Percentiles rank a stretch among this genome's conserved stretches.
These are phyloP conservation scores for Sthenelais limicola DNA, from an alignment of 2,888 invertebrate genomes.

Conservation along the genomic window DNA sequence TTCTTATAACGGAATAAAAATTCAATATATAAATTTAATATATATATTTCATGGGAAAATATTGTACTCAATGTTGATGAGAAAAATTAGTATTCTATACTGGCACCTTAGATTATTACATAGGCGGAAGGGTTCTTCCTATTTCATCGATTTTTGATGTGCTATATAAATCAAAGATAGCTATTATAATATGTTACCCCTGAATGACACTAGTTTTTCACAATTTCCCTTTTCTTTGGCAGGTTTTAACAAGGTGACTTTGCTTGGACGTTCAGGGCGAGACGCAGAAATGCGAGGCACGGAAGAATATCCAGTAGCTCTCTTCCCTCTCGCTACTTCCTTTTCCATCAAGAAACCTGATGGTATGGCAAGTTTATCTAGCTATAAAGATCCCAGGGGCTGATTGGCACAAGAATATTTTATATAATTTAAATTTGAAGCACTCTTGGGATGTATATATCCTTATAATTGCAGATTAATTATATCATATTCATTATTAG, in stretches of 20 bases:
- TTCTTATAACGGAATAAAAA: not conserved
- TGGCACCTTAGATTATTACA: too few relatives aligned
- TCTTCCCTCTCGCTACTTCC: conserved; percentile 89
- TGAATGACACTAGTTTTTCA: too few relatives aligned
- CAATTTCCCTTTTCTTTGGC: too few relatives aligned
- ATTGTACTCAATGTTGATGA: not conserved
- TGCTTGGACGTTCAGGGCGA: conserved; percentile 89
- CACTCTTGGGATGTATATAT: not conserved
- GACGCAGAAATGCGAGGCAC: conserved; percentile 89
- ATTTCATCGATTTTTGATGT: too few relatives aligned
- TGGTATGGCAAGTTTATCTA: not conserved
- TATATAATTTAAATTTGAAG: not conserved
- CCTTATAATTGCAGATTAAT: not conserved
- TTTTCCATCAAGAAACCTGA: conserved; percentile 22
- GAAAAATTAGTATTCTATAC: too few relatives aligned
- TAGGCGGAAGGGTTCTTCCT: too few relatives aligned
- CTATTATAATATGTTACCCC: too few relatives aligned
- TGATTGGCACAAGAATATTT: too few relatives aligned
- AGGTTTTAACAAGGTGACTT: conserved; percentile 87
- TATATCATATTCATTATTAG: not conserved
- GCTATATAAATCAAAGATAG: not conserved
- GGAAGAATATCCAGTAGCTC: conserved; percentile 86
- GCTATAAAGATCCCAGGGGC: too few relatives aligned
- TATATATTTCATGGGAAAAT: not conserved
- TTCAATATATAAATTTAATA: not conserved